Evolutionary conservation across 2,888 invertebrate species (phyloP).

Genomic region (Drosophila subquinaria): DNA sequence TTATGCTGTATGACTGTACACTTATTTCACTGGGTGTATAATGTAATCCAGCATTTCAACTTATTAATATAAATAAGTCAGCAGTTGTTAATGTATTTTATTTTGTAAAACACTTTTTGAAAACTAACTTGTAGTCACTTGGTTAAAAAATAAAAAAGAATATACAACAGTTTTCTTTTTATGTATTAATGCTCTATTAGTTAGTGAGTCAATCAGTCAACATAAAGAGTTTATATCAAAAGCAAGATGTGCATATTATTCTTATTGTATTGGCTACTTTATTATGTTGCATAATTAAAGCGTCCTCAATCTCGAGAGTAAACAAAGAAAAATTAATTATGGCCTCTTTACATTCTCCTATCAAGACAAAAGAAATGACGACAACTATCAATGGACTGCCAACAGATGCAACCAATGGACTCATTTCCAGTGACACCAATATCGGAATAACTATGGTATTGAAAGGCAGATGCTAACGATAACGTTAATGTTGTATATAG

Average conservation of each 20-base stretch:
- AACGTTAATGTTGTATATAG: background rate
- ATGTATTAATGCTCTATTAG: background rate
- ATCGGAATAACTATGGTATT: slow-evolving; percentile 3
- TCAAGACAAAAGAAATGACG: slow-evolving; percentile 20
- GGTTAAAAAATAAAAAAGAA: no score
- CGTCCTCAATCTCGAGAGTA: slow-evolving; percentile 45
- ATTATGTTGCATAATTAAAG: slow-evolving; percentile 13
- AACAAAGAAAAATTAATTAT: slow-evolving; percentile 55
- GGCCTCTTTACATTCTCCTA: slow-evolving; percentile 10
- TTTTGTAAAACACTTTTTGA: no score
- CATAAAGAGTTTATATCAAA: background rate
- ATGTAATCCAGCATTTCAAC: background rate
- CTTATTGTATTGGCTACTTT: slow-evolving; percentile 11
- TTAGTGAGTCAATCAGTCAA: background rate
- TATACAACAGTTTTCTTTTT: background rate
- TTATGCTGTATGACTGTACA: no score
- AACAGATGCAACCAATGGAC: slow-evolving; percentile 1
- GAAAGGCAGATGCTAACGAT: slow-evolving; percentile 14
- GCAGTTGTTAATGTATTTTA: background rate
- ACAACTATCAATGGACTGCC: slow-evolving; percentile 13
- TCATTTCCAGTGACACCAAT: slow-evolving; percentile 28
- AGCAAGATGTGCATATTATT: slow-evolving; percentile 2
- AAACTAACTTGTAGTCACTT: no score
- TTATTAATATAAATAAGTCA: background rate
- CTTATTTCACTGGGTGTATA: no score